Conservation (phyloP, 2,113 vertebrate genomes). For the Clarias macrocephalus region DNA sequence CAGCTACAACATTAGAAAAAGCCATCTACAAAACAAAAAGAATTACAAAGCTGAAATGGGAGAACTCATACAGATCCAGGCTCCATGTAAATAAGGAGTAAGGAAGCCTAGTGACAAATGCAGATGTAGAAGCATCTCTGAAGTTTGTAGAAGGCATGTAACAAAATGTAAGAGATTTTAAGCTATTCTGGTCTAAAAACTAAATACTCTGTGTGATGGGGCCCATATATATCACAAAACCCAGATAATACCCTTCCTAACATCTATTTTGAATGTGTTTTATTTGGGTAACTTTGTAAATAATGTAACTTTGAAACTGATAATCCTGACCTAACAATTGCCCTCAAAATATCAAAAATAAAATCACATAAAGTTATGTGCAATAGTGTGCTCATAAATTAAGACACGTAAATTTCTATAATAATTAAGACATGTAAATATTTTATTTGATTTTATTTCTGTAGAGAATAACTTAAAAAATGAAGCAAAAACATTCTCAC, state of each 20-base stretch:
- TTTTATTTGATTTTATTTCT: neutral
- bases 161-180: no score
- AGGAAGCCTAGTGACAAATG: neutral
- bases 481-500: neutral
- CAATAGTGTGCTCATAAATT: neutral
- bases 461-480: neutral
- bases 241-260: no score
- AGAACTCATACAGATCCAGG: neutral
- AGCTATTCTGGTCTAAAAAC: no score
- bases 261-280: no score
- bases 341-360: no score
- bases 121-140: neutral
- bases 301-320: no score
- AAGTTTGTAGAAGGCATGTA: no score
- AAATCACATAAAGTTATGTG: neutral
- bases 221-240: no score
- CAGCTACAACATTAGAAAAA: neutral
- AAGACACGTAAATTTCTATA: neutral
- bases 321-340: no score
- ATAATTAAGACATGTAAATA: neutral
- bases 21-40: neutral
- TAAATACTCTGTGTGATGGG: no score
- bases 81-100: neutral
- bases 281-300: no score
- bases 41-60: neutral